Base-by-base conservation (phyloP, 30 jellyfish, hydroid and myxozoan genomes). In the Turritopsis rubra region DNA sequence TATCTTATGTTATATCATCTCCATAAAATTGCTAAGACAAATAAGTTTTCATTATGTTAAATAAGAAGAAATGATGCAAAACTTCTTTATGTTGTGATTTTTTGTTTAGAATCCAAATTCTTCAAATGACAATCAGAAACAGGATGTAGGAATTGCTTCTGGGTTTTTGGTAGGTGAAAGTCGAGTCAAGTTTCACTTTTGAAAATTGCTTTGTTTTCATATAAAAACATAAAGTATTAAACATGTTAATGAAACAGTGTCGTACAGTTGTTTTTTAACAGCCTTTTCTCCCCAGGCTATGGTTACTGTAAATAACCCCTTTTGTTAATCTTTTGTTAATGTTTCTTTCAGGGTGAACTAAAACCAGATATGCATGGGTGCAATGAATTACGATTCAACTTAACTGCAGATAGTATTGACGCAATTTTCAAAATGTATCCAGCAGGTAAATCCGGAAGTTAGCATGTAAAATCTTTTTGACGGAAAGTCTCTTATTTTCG, bases 351-450 rank as follows among this genome's bases (percentile, higher is more conserved):
- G 98, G 98, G 96, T 26, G 98, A 92, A 80, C 76, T 92, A 29
- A 87, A 81, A 73, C 98, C 98, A 52, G 98, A 92, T 75, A 92
- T 88, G 95, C 98, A 92, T 88, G 98, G 98, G 13, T 92, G 98
- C 81, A 92, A 92, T 87, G 98, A 92, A 72, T 66, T 92, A 65
- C 65, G 96, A 53, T 92, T 92, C 79, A 92, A 92, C 65, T 72
- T 92, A 77, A 92, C 98, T 1, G 98, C 98, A 16, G 98, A 92
- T 77, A 92, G 94, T 82, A 92, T 92, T 54, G 95, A 88, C 21
- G 96, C 98, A 66, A 92, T 92, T 28, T 92, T 92, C 83, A 92
- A 87, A 82, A 88, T 95, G 74, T 92, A 92, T 79, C 98, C 98
- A 7, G 95, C 95, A 72, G 98, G 98, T 88, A 13, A 41, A 13